phyloP scores from a whole-genome alignment of 2,888 invertebrate species.

The Drosophila yooni region DNA sequence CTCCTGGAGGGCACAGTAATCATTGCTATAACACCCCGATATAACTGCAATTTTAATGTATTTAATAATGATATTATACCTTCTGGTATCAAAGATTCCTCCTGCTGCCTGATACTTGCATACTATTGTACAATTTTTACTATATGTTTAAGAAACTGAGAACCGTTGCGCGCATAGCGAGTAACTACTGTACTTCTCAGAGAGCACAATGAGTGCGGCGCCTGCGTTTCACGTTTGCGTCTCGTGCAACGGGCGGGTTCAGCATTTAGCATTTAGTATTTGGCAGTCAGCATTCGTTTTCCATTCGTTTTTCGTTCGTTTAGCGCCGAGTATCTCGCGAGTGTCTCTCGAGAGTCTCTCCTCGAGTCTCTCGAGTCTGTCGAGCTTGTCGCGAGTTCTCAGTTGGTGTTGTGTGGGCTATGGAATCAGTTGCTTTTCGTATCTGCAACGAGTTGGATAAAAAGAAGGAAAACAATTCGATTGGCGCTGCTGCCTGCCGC shows the following conservation, averaged over 20 bases:
- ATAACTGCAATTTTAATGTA: neutral
- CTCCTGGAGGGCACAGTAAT: neutral
- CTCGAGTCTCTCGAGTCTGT: neutral
- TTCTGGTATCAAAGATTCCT: neutral
- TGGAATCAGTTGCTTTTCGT: slow-evolving; percentile 65
- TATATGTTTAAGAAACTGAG: neutral
- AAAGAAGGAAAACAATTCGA: slow-evolving; percentile 39
- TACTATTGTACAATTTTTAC: neutral
- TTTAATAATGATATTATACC: neutral
- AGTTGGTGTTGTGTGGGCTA: slow-evolving; percentile 39
- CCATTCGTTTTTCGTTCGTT: slow-evolving; percentile 1
- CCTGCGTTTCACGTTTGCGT: slow-evolving; percentile 38
- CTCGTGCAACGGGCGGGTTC: slow-evolving; percentile 5
- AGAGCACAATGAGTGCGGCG: slow-evolving; percentile 19
- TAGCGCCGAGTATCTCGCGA: neutral
- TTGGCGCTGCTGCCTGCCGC: slow-evolving; percentile 51
- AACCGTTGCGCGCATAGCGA: neutral
- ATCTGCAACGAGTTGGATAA: slow-evolving; percentile 75
- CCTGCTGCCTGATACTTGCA: neutral
- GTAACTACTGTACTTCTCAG: slow-evolving; percentile 34
- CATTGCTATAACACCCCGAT: neutral
- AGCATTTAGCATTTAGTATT: slow-evolving; percentile 6
- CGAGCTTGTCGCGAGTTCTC: slow-evolving; percentile 23
- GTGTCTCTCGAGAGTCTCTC: neutral
- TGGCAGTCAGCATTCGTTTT: slow-evolving; percentile 5